A percentile compares a stretch with the other conserved stretches of the same genome.
These are phyloP conservation scores for Gopherus evgoodei DNA, from an alignment of 2,113 vertebrate genomes.

Conservation along the genomic window DNA sequence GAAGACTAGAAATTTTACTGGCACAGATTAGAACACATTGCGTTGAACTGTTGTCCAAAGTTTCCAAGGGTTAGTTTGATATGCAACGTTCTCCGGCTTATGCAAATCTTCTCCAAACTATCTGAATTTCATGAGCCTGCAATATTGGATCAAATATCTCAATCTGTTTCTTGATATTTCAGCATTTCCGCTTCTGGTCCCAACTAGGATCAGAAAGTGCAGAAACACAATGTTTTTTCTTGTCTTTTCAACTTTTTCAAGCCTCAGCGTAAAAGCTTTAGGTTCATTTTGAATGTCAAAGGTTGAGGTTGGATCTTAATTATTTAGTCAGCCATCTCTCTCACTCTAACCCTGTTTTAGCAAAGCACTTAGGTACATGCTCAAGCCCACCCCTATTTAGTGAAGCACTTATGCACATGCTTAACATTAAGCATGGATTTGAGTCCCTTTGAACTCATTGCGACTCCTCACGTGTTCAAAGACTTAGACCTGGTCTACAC, in stretches of 20 bases:
- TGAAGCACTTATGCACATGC: not conserved
- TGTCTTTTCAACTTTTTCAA: not conserved
- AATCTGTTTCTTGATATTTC: fast-evolving
- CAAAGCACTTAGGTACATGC: not conserved
- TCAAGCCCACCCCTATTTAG: not conserved
- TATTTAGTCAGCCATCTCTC: not conserved
- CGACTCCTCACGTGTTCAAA: not conserved
- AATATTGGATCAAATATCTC: not conserved
- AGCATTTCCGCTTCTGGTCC: not conserved
- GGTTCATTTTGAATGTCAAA: not conserved
- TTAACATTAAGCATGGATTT: not conserved
- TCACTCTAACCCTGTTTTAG: not conserved
- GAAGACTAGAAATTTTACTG: not conserved
- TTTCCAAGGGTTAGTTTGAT: not conserved
- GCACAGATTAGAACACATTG: not conserved
- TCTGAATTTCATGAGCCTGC: not conserved
- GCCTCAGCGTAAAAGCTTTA: not conserved
- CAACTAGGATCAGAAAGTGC: not conserved
- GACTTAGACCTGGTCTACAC: too few species aligned
- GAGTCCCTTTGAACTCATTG: not conserved
- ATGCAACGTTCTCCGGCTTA: not conserved
- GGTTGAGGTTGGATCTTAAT: fast-evolving
- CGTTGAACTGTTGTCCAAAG: not conserved
- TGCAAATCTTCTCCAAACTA: not conserved
- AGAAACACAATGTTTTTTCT: not conserved